These are phyloP conservation scores for Campylorhamphus procurvoides DNA, from an alignment of 2,113 vertebrate genomes.

Conservation along the genomic window DNA sequence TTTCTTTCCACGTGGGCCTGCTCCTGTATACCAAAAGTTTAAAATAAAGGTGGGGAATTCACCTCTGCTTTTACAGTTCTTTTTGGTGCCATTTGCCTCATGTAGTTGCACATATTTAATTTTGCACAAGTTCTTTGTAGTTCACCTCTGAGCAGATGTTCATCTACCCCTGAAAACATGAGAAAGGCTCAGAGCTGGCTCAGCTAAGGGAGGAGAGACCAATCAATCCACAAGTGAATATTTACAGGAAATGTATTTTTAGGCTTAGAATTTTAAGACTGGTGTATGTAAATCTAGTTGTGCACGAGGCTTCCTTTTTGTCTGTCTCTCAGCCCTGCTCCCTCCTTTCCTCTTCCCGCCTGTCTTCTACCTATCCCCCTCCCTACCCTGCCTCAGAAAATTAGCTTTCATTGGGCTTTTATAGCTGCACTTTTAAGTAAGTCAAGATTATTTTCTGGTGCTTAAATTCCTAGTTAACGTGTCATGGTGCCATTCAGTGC, in stretches of 20 bases:
- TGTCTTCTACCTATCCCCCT: conserved; percentile 1
- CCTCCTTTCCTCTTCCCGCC: not conserved
- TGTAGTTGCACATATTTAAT: not conserved
- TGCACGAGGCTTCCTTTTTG: not conserved
- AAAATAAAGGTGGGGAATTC: not conserved
- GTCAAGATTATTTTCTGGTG: conserved; percentile 57
- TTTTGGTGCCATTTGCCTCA: not conserved
- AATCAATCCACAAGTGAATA: not conserved
- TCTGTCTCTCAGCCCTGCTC: not conserved
- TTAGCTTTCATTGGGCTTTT: conserved; percentile 47
- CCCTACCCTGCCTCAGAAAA: not conserved
- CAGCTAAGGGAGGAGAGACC: not conserved
- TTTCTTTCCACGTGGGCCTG: not conserved
- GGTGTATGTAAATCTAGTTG: not conserved
- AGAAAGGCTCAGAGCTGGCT: not conserved
- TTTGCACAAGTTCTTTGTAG: conserved; percentile 5
- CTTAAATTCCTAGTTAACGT: conserved; percentile 52
- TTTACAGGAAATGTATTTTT: not conserved
- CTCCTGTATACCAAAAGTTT: not conserved
- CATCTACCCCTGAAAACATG: not conserved
- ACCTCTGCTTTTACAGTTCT: not conserved
- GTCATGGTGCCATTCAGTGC: conserved; percentile 27
- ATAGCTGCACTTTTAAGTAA: conserved; percentile 53
- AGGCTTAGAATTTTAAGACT: not conserved
- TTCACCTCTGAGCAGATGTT: not conserved